Evolutionary conservation across 2,888 invertebrate genomes (phyloP).

Genomic region (Platycnemis pennipes): DNA sequence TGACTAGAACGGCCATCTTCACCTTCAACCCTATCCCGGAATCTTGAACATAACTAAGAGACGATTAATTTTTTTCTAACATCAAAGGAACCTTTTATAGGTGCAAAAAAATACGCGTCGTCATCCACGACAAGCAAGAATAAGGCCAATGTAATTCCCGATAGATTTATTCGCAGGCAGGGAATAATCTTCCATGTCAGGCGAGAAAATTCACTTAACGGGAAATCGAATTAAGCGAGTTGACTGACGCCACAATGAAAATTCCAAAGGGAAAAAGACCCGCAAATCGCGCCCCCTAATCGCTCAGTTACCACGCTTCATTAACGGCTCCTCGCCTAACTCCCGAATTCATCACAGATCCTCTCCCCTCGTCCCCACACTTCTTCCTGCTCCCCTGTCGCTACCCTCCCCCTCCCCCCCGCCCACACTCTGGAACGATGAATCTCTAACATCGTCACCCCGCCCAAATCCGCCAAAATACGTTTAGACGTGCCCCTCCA

Average conservation of each 20-base stretch:
- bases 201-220: neutral
- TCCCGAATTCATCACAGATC: conserved; percentile 8
- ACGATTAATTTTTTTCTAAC: neutral
- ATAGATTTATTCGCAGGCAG: neutral
- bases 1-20: too few relatives aligned
- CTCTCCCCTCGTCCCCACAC: neutral
- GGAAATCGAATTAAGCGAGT: conserved; percentile 4
- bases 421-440: neutral
- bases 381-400: neutral
- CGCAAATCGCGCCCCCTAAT: conserved; percentile 10
- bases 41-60: neutral
- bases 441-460: neutral
- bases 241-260: neutral
- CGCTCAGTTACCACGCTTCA: conserved; percentile 28
- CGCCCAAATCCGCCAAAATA: neutral
- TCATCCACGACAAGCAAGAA: neutral
- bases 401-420: neutral
- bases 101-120: too few relatives aligned
- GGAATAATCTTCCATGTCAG: neutral
- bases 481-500: neutral
- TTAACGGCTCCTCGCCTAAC: neutral
- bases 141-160: neutral
- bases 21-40: too few relatives aligned
- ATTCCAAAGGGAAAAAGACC: neutral
- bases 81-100: neutral